phyloP scores from a whole-genome alignment of 2,113 vertebrate species.

The Fulica atra region DNA sequence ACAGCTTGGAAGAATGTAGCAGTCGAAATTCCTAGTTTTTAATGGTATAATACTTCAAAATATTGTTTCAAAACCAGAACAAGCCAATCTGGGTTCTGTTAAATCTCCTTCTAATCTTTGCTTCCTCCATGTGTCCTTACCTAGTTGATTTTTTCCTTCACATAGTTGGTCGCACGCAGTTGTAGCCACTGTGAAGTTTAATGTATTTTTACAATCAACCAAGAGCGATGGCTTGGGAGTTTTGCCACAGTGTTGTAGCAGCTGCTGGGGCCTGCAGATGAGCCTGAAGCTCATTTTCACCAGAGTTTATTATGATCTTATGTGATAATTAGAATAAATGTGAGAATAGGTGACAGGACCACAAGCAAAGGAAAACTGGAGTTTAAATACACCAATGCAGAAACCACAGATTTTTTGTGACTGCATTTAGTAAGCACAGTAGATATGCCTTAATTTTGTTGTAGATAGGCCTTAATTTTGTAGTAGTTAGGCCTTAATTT shows the following conservation, averaged over 20 bases:
- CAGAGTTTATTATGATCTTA: not conserved
- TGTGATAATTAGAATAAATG: not conserved
- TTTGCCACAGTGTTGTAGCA: not conserved
- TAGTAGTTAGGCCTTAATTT: not conserved
- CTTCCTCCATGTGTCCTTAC: not conserved
- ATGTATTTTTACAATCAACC: not conserved
- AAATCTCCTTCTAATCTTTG: not conserved
- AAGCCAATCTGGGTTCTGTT: not conserved
- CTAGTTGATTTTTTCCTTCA: not conserved
- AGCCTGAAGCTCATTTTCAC: not conserved
- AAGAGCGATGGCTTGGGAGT: not conserved
- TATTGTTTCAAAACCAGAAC: not conserved
- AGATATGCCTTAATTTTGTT: not conserved
- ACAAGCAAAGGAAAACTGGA: not conserved
- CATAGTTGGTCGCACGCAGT: not conserved
- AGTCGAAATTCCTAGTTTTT: not conserved
- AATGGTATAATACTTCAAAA: not conserved
- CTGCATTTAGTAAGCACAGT: not conserved
- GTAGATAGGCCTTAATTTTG: not conserved
- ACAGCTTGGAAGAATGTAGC: not conserved
- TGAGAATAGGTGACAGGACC: not conserved
- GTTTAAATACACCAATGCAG: not conserved
- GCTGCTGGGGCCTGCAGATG: not conserved
- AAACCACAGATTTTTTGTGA: not conserved
- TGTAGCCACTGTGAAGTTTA: not conserved